Percentiles rank a stretch among this genome's conserved stretches.
These are phyloP conservation scores for Trialeurodes vaporariorum DNA, from an alignment of 1,140 invertebrate species.

Conservation along the genomic window DNA sequence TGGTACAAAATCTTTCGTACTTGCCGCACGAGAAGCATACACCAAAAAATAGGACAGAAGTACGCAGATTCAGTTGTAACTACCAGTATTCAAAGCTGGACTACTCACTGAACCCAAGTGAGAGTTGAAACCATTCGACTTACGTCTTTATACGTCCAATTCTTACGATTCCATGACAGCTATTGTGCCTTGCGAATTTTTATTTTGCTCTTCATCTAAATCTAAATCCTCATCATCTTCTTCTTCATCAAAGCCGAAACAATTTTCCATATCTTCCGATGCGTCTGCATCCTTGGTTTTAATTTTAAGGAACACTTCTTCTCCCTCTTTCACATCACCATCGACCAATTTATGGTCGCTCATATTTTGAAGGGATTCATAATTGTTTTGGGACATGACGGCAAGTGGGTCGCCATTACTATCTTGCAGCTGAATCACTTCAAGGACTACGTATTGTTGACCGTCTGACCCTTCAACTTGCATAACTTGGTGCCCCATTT, in stretches of 20 bases:
- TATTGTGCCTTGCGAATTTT: no score
- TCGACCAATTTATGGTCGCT: background rate
- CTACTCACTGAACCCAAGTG: no score
- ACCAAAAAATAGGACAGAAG: no score
- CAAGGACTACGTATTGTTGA: slow-evolving; percentile 73
- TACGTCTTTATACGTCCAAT: no score
- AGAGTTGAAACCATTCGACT: no score
- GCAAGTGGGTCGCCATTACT: slow-evolving; percentile 38
- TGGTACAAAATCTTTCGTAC: no score
- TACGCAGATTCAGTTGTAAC: no score
- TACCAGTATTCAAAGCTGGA: no score
- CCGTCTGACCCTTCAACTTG: slow-evolving; percentile 57
- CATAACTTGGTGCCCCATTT: slow-evolving; percentile 37
- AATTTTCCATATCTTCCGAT: slow-evolving; percentile 49
- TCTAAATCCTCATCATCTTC: slow-evolving; percentile 32
- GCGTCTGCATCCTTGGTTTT: slow-evolving; percentile 32
- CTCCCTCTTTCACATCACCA: slow-evolving; percentile 33
- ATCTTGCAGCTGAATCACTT: slow-evolving; percentile 69
- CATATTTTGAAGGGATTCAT: slow-evolving; percentile 2
- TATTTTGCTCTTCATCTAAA: slow-evolving; percentile 8
- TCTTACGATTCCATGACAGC: no score
- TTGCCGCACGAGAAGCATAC: no score
- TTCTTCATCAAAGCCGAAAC: slow-evolving; percentile 71
- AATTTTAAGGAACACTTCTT: slow-evolving; percentile 16
- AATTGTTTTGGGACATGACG: slow-evolving; percentile 24